Base-by-base conservation (phyloP, 2,113 vertebrate genomes). In the Salminus brasiliensis region DNA sequence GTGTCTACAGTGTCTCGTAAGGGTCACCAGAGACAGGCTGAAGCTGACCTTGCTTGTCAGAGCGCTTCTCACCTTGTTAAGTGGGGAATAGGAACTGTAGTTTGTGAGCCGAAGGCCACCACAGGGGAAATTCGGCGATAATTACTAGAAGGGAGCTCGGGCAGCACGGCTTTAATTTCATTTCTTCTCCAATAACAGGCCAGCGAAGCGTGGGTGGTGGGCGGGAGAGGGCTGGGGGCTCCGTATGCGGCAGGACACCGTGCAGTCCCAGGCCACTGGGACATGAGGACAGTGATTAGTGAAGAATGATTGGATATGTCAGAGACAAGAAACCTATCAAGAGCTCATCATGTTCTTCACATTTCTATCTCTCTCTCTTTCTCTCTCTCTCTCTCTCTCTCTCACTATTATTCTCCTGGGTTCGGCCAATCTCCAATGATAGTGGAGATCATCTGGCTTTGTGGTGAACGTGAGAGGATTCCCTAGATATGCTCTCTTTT, bases 81-180 rank as follows among this genome's bases (percentile, higher is more conserved):
- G 71, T 70, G 30, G 60, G 29, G 69, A 82, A 80, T 69, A 52
- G 76, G 72, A 79, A 49, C 34, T 41, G 47, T 18, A 39, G 70
- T 74, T 72, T 83, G 74, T 39, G 72, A 89, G 82, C 60, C n/a
- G 32, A 84, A 52, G 67, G 81, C 32, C 78, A 67, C 67, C 74
- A 41, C 74, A 59, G 72, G 80, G 83, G 87, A 91, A 89, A 87
- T 85, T 83, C 81, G 60, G 81, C 45, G 43, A 82, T 89, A 85
- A 91, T 90, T 86, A 87, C 89, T 87, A 80, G 63, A 77, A 71
- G 73, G 39, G 84, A 75, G 53, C 43, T 65, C 47, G 70, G 86
- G 85, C 66, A 25, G 80, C 34, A 76, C 80, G 52, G 68, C 72
- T 88, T 85, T 87, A 83, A 91, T 87, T 88, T 76, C 81, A 88